Evolutionary conservation across 1,140 invertebrate genomes (phyloP).

Genomic region (Cotesia glomerata): DNA sequence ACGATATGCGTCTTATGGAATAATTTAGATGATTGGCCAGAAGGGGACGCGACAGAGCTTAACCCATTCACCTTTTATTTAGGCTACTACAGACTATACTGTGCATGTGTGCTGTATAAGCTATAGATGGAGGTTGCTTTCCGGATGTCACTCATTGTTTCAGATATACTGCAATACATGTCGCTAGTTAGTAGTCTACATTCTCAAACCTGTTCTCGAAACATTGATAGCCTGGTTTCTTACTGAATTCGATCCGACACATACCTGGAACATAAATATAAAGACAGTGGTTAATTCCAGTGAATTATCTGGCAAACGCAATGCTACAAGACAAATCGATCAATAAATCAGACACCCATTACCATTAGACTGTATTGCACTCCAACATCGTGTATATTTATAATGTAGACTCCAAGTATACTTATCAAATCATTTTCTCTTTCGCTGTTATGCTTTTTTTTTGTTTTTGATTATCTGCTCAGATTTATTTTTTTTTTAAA

Average conservation of each 20-base stretch:
- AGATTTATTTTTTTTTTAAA: too few relatives aligned
- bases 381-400: not conserved
- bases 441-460: not conserved
- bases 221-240: constrained; percentile 27
- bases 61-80: constrained; percentile 3
- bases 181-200: not conserved
- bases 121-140: not conserved
- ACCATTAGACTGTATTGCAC: constrained; percentile 46
- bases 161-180: not conserved
- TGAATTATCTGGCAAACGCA: constrained; percentile 25
- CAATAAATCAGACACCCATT: constrained; percentile 57
- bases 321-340: constrained; percentile 34
- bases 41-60: constrained; percentile 38
- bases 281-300: constrained; percentile 25
- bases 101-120: too few relatives aligned
- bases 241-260: constrained; percentile 46
- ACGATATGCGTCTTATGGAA: constrained; percentile 52
- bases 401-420: not conserved
- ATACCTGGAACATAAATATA: constrained; percentile 52
- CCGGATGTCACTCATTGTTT: constrained; percentile 33
- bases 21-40: constrained; percentile 61
- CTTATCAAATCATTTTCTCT: constrained; percentile 18
- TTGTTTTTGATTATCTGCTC: too few relatives aligned
- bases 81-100: too few relatives aligned
- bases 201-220: constrained; percentile 35